Evolutionary conservation across 2,113 vertebrate genomes (phyloP).

Genomic region (Hucho hucho): DNA sequence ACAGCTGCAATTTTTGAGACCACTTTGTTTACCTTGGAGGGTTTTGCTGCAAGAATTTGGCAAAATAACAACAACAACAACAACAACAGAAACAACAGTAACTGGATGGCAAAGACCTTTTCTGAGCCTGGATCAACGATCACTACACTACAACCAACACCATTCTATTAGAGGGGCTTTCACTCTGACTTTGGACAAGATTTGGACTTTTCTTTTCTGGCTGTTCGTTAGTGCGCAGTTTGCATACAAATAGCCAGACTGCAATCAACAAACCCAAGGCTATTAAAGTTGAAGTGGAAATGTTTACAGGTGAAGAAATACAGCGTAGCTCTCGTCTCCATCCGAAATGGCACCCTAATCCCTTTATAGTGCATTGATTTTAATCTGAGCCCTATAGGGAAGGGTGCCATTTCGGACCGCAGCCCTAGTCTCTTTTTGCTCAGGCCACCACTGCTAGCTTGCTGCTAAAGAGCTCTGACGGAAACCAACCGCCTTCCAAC

Average conservation of each 20-base stretch:
- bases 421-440: constrained; percentile 1
- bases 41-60: neutral
- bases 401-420: too few species aligned
- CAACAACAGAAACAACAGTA: neutral
- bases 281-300: constrained; percentile 45
- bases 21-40: neutral
- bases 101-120: neutral
- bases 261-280: constrained; percentile 32
- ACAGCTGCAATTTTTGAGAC: constrained; percentile 3
- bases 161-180: neutral
- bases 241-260: constrained; percentile 38
- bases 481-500: constrained; percentile 30
- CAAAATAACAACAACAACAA: neutral
- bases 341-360: too few species aligned
- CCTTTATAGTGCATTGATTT: too few species aligned
- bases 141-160: neutral
- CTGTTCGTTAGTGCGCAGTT: constrained; percentile 18
- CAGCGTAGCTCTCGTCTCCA: neutral
- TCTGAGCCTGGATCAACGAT: neutral
- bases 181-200: neutral
- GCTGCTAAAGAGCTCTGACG: constrained; percentile 29
- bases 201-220: neutral
- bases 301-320: constrained; percentile 36
- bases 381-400: too few species aligned
- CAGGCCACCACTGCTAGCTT: constrained; percentile 17